Percentiles rank a stretch among this genome's conserved stretches.
Conservation (phyloP, 2,113 vertebrate genomes). For the Chunga burmeisteri region DNA sequence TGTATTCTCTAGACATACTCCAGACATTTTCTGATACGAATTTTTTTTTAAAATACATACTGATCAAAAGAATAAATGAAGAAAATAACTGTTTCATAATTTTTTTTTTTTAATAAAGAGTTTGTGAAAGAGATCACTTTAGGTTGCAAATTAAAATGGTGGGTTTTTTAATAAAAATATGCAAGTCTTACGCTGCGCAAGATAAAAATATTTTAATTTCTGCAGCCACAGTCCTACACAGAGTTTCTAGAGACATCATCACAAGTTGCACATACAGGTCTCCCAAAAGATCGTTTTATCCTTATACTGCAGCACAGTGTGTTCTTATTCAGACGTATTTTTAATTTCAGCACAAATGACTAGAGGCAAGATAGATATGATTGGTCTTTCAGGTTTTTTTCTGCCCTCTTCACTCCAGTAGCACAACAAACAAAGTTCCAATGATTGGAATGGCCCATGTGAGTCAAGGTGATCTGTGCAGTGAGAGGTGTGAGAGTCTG, state of each 20-base stretch:
- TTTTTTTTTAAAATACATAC: neutral
- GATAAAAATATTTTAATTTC: neutral
- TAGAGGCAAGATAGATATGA: neutral
- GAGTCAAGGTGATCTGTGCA: neutral
- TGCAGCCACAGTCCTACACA: neutral
- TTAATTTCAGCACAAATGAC: neutral
- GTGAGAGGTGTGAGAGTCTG: neutral
- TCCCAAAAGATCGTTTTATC: neutral
- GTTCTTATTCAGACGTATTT: neutral
- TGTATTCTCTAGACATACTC: neutral
- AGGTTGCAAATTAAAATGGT: neutral
- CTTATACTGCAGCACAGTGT: neutral
- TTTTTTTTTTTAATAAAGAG: neutral
- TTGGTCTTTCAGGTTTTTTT: neutral
- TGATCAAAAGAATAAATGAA: neutral
- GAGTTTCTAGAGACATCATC: neutral
- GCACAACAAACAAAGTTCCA: neutral
- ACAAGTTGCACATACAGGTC: neutral
- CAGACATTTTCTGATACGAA: neutral
- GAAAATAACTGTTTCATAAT: neutral
- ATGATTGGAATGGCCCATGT: neutral
- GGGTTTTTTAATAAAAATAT: neutral
- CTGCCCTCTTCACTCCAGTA: neutral
- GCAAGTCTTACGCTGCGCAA: neutral
- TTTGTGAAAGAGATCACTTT: neutral